Percentiles rank a stretch among this genome's conserved stretches.
These are phyloP conservation scores for Eristalis pertinax DNA, from an alignment of 2,888 invertebrate species.

Conservation along the genomic window DNA sequence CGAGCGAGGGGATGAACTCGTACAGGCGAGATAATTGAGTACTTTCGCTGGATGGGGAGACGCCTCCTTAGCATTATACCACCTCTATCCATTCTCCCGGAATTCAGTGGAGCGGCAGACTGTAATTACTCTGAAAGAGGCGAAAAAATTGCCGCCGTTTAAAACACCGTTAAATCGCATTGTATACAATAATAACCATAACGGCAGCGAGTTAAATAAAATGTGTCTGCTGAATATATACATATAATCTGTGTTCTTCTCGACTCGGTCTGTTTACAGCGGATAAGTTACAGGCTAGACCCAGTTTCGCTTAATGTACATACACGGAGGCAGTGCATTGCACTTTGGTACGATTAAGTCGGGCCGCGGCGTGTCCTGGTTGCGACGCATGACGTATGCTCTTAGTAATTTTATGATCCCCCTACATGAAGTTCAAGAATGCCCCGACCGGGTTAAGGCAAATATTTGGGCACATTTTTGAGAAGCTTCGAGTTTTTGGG, in stretches of 20 bases:
- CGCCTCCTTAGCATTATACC: not conserved
- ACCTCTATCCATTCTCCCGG: not conserved
- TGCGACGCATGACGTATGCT: not conserved
- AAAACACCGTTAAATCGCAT: conserved; percentile 62
- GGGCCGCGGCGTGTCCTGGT: conserved; percentile 20
- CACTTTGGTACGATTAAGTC: not conserved
- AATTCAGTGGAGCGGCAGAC: not conserved
- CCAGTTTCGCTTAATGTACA: not conserved
- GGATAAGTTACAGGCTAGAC: conserved; percentile 8
- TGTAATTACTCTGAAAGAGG: conserved; percentile 1
- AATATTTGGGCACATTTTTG: conserved; percentile 6
- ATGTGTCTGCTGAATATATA: conserved; percentile 13
- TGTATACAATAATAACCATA: conserved; percentile 54
- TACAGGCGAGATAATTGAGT: conserved; percentile 24
- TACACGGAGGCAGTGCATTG: conserved; percentile 13
- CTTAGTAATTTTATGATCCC: not conserved
- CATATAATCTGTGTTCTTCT: not conserved
- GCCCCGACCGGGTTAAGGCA: conserved; percentile 11
- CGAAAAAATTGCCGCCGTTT: conserved; percentile 30
- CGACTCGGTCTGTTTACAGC: conserved; percentile 6
- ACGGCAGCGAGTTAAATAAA: conserved; percentile 50
- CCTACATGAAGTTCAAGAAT: conserved; percentile 48
- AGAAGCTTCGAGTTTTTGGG: not conserved
- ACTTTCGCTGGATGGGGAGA: conserved; percentile 5
- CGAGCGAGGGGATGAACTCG: not conserved